Base-by-base conservation (phyloP, 2,797 vertebrate species). In the Myoxocephalus aenaeus region DNA sequence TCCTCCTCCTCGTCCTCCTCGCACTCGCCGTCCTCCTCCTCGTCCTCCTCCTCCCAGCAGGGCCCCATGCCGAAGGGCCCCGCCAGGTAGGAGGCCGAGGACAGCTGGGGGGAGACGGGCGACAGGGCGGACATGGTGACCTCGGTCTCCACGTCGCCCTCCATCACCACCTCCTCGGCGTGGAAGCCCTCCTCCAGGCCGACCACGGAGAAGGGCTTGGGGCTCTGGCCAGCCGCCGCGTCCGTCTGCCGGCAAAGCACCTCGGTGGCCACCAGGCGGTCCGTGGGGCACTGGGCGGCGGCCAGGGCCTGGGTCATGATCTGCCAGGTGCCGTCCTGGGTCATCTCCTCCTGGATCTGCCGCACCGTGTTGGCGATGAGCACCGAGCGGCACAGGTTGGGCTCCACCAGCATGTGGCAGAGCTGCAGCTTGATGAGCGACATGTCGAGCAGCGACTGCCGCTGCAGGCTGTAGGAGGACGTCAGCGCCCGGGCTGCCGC, bases 271-370 rank as follows among this genome's bases (percentile, higher is more conserved):
- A 97, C 95, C 17, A 99, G 94, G 82, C 95, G 95, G 89, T 98
- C 97, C 70, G 91, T 81, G 0, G 96, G 95, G 54, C 93, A 90
- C 83, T 95, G 96, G 20, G 94, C 95, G 0, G 93, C 93, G 0
- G 75, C 93, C 65, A 95, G 96, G 6, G 96, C 95, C 59, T 94
- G 95, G 71, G 92, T 94, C 93, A 94, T 94, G 10, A 95, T 93
- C 85, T 95, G 95, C 98, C 97, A 98, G 87, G 95, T 96, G 67
- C 98, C 97, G 8, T 99, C 98, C 65, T 97, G 97, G 79, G 96
- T 96, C 98, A 99, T 99, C 91, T 99, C 98, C 84, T 98, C 97
- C 91, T 98, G 98, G 81, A 99, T 98, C 94, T 99, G 98, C 70
- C 98, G 96, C 64, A 99, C 98, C 0, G 98, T 99, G 95, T 99